Evolutionary conservation across 2,888 invertebrate genomes (phyloP).

Genomic region (Agapostemon virescens): DNA sequence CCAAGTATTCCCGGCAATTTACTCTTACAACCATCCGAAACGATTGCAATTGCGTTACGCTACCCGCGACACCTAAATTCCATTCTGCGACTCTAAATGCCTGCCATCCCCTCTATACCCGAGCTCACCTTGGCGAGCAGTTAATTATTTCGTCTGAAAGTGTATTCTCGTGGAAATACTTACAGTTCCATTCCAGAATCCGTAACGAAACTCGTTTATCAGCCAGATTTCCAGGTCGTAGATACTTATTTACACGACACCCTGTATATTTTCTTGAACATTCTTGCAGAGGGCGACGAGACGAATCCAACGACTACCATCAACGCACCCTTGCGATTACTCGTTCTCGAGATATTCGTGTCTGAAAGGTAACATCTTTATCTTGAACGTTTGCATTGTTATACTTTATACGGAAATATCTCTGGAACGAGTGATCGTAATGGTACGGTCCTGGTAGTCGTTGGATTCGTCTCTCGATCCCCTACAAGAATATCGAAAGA

Average conservation of each 20-base stretch:
- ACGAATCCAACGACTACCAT: not conserved
- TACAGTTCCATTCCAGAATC: too few relatives aligned
- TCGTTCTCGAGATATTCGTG: not conserved
- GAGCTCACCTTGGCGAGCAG: not conserved
- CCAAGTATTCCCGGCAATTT: slow-evolving; percentile 3
- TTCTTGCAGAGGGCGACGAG: not conserved
- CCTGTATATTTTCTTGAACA: not conserved
- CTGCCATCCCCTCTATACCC: not conserved
- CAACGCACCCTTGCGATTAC: not conserved
- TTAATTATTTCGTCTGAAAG: not conserved
- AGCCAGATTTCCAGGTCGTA: not conserved
- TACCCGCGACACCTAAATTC: not conserved
- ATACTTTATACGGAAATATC: not conserved
- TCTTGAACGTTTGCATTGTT: too few relatives aligned
- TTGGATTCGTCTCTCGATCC: not conserved
- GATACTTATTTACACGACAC: not conserved
- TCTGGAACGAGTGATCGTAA: not conserved
- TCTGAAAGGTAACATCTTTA: not conserved
- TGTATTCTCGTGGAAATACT: not conserved
- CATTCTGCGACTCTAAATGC: not conserved
- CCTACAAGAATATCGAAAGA: not conserved
- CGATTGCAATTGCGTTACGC: slow-evolving; percentile 3
- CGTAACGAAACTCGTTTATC: too few relatives aligned
- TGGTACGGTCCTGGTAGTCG: not conserved
- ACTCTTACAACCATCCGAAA: slow-evolving; percentile 1